A percentile compares a stretch with the other conserved stretches of the same genome.
These are phyloP conservation scores for Stomorhina lunata DNA, from an alignment of 2,888 invertebrate species.

Conservation along the genomic window DNA sequence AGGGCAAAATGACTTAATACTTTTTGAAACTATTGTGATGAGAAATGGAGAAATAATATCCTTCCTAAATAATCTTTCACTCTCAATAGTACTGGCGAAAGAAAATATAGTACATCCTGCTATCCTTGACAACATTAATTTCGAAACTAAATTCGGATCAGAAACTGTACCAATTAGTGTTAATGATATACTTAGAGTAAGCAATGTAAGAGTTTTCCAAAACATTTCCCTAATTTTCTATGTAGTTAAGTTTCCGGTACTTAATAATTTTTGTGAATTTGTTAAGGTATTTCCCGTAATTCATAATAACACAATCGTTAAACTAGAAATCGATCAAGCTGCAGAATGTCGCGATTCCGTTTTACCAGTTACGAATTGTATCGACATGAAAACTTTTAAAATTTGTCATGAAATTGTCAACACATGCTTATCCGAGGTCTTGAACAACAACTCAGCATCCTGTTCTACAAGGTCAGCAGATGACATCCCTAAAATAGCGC, in stretches of 20 bases:
- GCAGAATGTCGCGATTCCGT: background rate
- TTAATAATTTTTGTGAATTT: constrained; percentile 19
- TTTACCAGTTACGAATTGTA: background rate
- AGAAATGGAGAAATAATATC: constrained; percentile 25
- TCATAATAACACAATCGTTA: too few relatives aligned
- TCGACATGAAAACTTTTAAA: background rate
- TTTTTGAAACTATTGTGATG: background rate
- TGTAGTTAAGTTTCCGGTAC: background rate
- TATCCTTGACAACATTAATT: constrained; percentile 14
- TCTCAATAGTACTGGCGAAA: constrained; percentile 11
- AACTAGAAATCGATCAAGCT: too few relatives aligned
- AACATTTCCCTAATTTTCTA: background rate
- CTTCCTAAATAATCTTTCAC: constrained; percentile 21
- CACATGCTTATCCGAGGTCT: background rate
- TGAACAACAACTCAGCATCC: constrained; percentile 1
- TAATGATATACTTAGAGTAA: constrained; percentile 15
- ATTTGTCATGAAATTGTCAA: background rate
- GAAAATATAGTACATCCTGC: constrained; percentile 23
- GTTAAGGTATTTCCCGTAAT: too few relatives aligned
- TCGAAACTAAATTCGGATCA: background rate
- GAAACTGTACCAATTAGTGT: constrained; percentile 10
- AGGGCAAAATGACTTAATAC: background rate
- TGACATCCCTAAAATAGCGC: background rate
- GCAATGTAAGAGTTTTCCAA: constrained; percentile 13
- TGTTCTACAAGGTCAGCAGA: background rate